Percentiles rank a stretch among this genome's conserved stretches.
These are phyloP conservation scores for Venustoraphidia nigricollis DNA, from an alignment of 2,888 invertebrate genomes.

Conservation along the genomic window DNA sequence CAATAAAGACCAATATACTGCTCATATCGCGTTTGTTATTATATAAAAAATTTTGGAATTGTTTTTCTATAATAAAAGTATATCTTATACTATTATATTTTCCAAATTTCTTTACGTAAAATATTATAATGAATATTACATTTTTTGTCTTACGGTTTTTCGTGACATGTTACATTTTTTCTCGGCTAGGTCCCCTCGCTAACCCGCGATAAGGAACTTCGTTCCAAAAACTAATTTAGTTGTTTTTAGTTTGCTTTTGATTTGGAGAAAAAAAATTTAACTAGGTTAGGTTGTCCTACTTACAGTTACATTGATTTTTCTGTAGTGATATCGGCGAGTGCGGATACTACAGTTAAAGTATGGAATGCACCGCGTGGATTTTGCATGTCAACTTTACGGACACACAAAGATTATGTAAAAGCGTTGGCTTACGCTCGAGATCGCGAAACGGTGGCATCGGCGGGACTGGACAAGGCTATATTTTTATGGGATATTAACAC, in stretches of 20 bases:
- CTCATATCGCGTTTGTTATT: too few species aligned
- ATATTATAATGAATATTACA: too few species aligned
- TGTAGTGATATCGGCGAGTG: conserved; percentile 94
- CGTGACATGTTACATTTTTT: too few species aligned
- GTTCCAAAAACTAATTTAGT: too few species aligned
- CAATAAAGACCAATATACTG: too few species aligned
- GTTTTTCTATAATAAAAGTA: too few species aligned
- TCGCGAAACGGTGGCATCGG: conserved; percentile 89
- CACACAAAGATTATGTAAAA: conserved; percentile 97
- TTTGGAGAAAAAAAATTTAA: not conserved
- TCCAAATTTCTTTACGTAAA: too few species aligned
- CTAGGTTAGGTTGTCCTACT: not conserved
- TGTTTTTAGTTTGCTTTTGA: not conserved
- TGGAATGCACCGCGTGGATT: conserved; percentile 99
- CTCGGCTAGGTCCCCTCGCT: too few species aligned
- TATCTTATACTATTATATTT: too few species aligned
- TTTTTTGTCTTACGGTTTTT: too few species aligned
- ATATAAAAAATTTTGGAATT: too few species aligned
- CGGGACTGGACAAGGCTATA: conserved; percentile 90
- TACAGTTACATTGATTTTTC: conserved; percentile 1
- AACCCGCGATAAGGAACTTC: too few species aligned
- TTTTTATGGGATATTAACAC: conserved; percentile 99
- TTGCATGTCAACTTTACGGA: conserved; percentile 95
- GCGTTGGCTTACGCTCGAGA: conserved; percentile 96
- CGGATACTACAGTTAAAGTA: conserved; percentile 98